Conservation (phyloP, 2,888 invertebrate species). For the Chloroclystis v-ata region DNA sequence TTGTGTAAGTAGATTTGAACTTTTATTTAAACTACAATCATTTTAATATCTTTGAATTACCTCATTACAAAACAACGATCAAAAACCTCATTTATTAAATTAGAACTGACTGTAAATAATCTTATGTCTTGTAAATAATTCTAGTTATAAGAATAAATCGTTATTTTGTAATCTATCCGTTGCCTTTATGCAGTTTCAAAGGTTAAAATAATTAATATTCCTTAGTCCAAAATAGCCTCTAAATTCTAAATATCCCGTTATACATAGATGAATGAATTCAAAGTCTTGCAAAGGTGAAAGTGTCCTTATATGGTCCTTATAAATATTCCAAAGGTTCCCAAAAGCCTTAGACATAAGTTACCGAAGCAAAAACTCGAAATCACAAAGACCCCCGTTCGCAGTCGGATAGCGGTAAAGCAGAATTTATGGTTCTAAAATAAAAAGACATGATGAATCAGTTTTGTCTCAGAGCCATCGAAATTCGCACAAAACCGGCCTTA, state of each 20-base stretch:
- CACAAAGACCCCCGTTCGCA: constrained; percentile 44
- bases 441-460: constrained; percentile 28
- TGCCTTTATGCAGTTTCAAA: too few species aligned
- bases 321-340: constrained; percentile 19
- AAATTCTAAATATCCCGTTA: constrained; percentile 10
- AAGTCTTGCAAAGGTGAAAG: constrained; percentile 8
- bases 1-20: too few species aligned
- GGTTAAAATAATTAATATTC: too few species aligned
- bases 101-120: too few species aligned
- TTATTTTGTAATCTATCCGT: too few species aligned
- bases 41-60: too few species aligned
- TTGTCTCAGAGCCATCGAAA: constrained; percentile 5
- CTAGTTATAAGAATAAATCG: too few species aligned
- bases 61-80: too few species aligned
- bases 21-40: too few species aligned
- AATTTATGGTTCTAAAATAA: constrained; percentile 51
- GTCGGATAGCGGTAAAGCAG: constrained; percentile 48
- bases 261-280: constrained; percentile 14
- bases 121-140: too few species aligned
- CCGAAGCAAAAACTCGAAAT: constrained; percentile 49
- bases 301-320: constrained; percentile 17
- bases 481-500: constrained; percentile 17
- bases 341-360: constrained; percentile 38
- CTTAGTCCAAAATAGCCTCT: neutral
- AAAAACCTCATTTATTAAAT: too few species aligned